phyloP scores from a whole-genome alignment of 2,113 vertebrate genomes.

The Acrocephalus arundinaceus region DNA sequence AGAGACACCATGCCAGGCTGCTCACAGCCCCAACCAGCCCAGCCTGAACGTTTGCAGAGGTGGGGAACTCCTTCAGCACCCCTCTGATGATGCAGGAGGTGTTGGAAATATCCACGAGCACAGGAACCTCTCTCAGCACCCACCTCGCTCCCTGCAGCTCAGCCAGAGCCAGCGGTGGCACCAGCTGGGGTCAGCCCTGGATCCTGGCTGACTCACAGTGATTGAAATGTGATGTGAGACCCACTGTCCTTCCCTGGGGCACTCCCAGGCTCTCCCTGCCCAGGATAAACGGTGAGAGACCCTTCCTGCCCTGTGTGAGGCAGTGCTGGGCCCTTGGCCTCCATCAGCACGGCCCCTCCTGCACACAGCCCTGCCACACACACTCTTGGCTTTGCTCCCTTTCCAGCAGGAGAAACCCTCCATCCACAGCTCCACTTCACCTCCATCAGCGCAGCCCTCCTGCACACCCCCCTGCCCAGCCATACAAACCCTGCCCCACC shows the following conservation, averaged over 20 bases:
- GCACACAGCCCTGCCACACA: neutral
- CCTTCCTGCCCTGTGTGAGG: neutral
- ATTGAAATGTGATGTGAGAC: neutral
- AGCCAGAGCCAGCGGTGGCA: neutral
- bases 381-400: neutral
- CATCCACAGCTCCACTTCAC: rapidly evolving
- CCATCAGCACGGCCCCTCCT: neutral
- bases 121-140: neutral
- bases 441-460: no score
- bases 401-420: neutral
- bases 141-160: neutral
- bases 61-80: no score
- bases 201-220: rapidly evolving
- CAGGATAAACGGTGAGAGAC: neutral
- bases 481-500: no score
- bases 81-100: neutral
- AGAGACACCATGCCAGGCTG: neutral
- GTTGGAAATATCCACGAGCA: neutral
- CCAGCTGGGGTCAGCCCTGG: neutral
- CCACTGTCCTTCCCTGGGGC: neutral
- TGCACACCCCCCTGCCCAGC: no score
- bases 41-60: neutral
- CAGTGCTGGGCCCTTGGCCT: neutral
- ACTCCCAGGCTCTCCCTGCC: neutral
- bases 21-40: neutral